Base-by-base conservation (phyloP, 1,140 invertebrate species). In the Cotesia glomerata region DNA sequence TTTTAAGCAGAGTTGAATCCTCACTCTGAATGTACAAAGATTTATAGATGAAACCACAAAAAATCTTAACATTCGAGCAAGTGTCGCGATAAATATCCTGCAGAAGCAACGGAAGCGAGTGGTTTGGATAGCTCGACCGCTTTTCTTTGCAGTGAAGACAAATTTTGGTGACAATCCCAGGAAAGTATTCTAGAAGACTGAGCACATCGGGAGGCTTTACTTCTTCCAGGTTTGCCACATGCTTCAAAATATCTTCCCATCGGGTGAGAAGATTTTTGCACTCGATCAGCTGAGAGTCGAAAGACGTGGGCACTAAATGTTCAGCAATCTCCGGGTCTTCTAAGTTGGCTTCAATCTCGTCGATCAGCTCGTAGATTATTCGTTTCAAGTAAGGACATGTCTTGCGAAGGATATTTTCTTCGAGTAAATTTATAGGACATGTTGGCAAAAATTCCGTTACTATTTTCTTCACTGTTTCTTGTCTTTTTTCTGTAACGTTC, bases 161-260 rank as follows among this genome's bases (percentile, higher is more conserved):
- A 32, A 66, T 66, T 45, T 45, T 72, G 9, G 59, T 65, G n/a
- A 66, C 18, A 18, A 45, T 36, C 34, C 3, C 39, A 11, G 70
- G 70, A 8, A 72, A 64, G 16, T 56, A n/a, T 56, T 72, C 36
- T 7, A 72, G 32, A 34, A 72, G 16, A 66, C 70, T 72, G 3
- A 4, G 13, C 0, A 45, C 14, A 14, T 45, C 4, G 18, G 18
- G 36, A 51, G 62, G 7, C 0, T 71, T 56, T 11, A 51, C 51
- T 13, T 8, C 4, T 9, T 2, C 11, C 39, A 45, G 13, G 5
- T 18, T 13, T 5, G 49, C 45, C 26, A 45, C 52, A 9, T 72
- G 63, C 32, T 45, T 49, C 18, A 72, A 36, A 14, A 72, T 58
- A 34, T 49, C 16, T 34, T 59, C 32, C 70, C 70, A 72, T n/a